Evolutionary conservation across 2,797 vertebrate genomes (phyloP).

Genomic region (Sciurus vulgaris): DNA sequence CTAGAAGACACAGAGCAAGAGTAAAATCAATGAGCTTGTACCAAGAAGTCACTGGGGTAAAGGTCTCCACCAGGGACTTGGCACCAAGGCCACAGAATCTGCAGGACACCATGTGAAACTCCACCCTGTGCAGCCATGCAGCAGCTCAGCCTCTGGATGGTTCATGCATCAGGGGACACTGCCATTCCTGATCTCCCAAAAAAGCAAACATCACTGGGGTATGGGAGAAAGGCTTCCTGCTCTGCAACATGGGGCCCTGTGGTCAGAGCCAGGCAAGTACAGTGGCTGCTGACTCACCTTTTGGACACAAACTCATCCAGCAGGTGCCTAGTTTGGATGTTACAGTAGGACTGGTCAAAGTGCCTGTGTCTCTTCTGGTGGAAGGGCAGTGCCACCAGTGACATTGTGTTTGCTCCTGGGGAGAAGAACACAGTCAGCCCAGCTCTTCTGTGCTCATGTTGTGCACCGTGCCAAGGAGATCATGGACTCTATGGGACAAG

Average conservation of each 20-base stretch:
- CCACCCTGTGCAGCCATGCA: no score
- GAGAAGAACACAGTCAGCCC: neutral
- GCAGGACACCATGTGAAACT: rapidly evolving
- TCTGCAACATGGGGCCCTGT: rapidly evolving
- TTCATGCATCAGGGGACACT: rapidly evolving
- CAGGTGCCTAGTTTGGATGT: slow-evolving; percentile 90
- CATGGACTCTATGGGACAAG: neutral
- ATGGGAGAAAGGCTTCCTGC: no score
- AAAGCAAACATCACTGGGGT: neutral
- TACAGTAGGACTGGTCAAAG: slow-evolving; percentile 93
- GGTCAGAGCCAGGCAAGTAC: rapidly evolving
- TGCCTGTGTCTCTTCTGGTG: slow-evolving; percentile 93
- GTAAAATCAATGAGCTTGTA: neutral
- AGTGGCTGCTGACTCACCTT: slow-evolving; percentile 83
- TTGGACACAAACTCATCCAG: slow-evolving; percentile 91
- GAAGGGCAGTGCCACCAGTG: slow-evolving; percentile 90
- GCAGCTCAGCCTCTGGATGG: neutral
- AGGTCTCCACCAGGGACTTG: neutral
- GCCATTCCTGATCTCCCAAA: neutral
- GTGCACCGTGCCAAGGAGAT: neutral
- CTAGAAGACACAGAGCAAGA: rapidly evolving
- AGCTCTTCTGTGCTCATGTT: neutral
- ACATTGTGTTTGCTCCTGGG: slow-evolving; percentile 89
- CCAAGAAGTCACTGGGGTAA: no score
- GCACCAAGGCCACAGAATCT: no score